Evolutionary conservation across 2,888 invertebrate species (phyloP).

Genomic region (Dendrolimus pini): DNA sequence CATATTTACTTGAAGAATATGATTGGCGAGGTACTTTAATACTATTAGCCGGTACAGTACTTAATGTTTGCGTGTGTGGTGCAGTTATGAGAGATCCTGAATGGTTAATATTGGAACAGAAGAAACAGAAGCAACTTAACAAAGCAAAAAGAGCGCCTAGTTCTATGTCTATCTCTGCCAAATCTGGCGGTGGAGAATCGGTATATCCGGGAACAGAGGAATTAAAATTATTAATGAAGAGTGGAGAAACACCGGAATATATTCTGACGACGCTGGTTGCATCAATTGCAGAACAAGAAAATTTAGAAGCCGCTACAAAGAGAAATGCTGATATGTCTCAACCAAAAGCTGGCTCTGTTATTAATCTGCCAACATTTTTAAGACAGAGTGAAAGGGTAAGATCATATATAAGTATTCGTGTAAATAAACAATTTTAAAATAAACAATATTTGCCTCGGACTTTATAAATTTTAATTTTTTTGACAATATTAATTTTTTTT

Average conservation of each 20-base stretch:
- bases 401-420: slow-evolving; percentile 2
- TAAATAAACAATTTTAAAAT: no score
- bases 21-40: slow-evolving; percentile 89
- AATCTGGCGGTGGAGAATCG: slow-evolving; percentile 71
- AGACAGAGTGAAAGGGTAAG: slow-evolving; percentile 82
- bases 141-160: slow-evolving; percentile 73
- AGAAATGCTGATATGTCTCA: slow-evolving; percentile 61
- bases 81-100: slow-evolving; percentile 92
- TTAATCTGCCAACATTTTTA: slow-evolving; percentile 88
- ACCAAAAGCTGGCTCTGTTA: slow-evolving; percentile 79
- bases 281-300: slow-evolving; percentile 72
- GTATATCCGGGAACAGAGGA: slow-evolving; percentile 80
- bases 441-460: neutral
- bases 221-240: slow-evolving; percentile 81
- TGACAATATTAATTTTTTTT: slow-evolving; percentile 13
- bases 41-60: slow-evolving; percentile 87
- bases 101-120: slow-evolving; percentile 83
- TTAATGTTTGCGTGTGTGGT: slow-evolving; percentile 92
- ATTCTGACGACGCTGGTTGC: slow-evolving; percentile 79
- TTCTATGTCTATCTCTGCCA: slow-evolving; percentile 70
- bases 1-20: slow-evolving; percentile 83
- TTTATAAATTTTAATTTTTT: neutral
- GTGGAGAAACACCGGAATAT: slow-evolving; percentile 82
- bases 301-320: slow-evolving; percentile 60
- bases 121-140: slow-evolving; percentile 69